phyloP scores from a whole-genome alignment of 2,797 vertebrate species.

The Sebastes iracundus region DNA sequence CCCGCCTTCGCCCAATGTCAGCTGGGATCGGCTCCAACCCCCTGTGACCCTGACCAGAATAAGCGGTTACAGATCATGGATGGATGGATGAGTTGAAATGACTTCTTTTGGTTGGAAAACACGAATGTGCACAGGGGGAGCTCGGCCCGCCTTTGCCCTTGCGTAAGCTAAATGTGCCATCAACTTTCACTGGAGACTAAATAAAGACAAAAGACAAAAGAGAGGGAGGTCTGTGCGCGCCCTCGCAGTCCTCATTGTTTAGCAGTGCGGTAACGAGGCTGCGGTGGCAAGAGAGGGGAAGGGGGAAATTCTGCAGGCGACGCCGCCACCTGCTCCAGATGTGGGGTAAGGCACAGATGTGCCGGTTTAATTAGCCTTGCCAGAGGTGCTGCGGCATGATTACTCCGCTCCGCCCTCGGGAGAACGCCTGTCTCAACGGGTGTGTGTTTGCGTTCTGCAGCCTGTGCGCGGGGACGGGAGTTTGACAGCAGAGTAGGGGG shows the following conservation, averaged over 20 bases:
- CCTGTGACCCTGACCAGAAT: no score
- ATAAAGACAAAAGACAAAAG: not conserved
- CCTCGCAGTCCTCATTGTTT: slow-evolving; percentile 56
- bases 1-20: no score
- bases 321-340: slow-evolving; percentile 79
- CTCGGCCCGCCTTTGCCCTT: not conserved
- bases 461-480: not conserved
- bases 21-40: no score
- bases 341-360: slow-evolving; percentile 76
- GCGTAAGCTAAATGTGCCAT: not conserved
- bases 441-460: slow-evolving; percentile 44
- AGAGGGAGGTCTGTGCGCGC: not conserved
- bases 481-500: slow-evolving; percentile 36
- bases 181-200: not conserved
- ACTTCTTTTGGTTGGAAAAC: not conserved
- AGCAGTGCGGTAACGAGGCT: slow-evolving; percentile 34
- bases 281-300: not conserved
- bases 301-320: slow-evolving; percentile 41
- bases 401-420: slow-evolving; percentile 61
- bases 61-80: no score
- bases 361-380: slow-evolving; percentile 80
- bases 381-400: slow-evolving; percentile 77
- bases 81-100: not conserved
- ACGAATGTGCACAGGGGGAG: not conserved
- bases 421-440: slow-evolving; percentile 55